Percentiles rank a stretch among this genome's conserved stretches.
phyloP scores from a whole-genome alignment of 2,113 vertebrate species.

The Salminus brasiliensis region DNA sequence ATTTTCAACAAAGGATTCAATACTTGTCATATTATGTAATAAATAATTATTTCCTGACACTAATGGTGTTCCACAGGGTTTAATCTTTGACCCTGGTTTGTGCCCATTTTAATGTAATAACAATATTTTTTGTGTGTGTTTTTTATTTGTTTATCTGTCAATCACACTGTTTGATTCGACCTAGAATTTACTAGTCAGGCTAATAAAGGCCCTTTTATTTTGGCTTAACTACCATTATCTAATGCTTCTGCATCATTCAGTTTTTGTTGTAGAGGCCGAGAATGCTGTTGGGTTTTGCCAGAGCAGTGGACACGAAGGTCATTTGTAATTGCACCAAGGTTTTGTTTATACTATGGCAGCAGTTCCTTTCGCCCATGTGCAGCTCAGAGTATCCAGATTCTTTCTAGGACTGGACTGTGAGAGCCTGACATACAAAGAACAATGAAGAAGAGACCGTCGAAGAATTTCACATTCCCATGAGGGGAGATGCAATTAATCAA shows the following conservation, averaged over 20 bases:
- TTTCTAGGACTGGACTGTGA: constrained; percentile 9
- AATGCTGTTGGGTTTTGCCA: not conserved
- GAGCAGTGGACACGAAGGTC: constrained; percentile 11
- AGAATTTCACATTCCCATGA: not conserved
- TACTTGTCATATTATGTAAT: no score
- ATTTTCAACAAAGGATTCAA: not conserved
- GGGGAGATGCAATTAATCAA: constrained; percentile 10
- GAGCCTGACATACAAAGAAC: not conserved
- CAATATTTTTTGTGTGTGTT: no score
- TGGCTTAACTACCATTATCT: not conserved
- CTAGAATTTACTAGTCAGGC: not conserved
- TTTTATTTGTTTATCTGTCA: not conserved
- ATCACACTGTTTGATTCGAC: not conserved
- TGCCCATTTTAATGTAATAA: not conserved
- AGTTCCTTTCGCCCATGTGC: constrained; percentile 7
- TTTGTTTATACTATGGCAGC: constrained; percentile 16
- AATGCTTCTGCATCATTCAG: not conserved
- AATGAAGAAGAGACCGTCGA: not conserved
- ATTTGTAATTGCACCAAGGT: constrained; percentile 44
- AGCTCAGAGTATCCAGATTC: constrained; percentile 1
- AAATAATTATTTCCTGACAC: not conserved
- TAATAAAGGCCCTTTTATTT: not conserved
- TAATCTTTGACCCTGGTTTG: not conserved
- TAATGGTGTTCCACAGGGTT: not conserved
- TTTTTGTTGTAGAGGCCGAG: not conserved